Base-by-base conservation (phyloP, 2,888 invertebrate genomes). In the Diadromus collaris region DNA sequence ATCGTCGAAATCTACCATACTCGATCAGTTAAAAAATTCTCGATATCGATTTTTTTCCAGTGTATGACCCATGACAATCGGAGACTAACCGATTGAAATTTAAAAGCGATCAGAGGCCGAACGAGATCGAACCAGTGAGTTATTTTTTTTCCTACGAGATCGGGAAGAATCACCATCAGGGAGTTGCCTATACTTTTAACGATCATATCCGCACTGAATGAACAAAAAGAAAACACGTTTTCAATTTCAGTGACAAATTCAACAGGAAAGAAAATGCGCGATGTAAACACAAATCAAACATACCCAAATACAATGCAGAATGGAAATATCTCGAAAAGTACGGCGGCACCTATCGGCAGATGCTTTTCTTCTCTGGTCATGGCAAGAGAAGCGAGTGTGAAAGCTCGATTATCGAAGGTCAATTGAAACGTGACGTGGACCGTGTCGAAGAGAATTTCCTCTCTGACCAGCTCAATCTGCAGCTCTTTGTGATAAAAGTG, bases 221-320 rank as follows among this genome's bases (percentile, higher is more conserved):
- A 16, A 67, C 10, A 10, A 60, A 24, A 13, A 34, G 10, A 34
- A 41, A 41, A 41, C 38, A 16, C 2, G 38, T 13, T 16, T 4
- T 16, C 38, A 16, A 41, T 41, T 10, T 16, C 4, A 41, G 38
- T 6, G 38, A 16, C 38, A 5, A 16, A 16, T 41, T 41, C 6
- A 16, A 10, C 34, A 16, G 38, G 38, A 16, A 16, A 16, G 38
- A 41, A 41, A 41, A 41, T 16, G n/a, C n/a, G n/a, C n/a, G 10
- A 41, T 13, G 2, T 3, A 16, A 27, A 38, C 29, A 13, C 34
- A 51, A 6, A 24, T 16, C 76, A 65, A 13, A 92, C 94, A 92
- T 91, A 97, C 96, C 97, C 97, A 91, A 99, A 99, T 54, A 98
- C 98, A 83, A 99, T 96, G 91, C 98, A 98, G 93, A 99, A 99